Evolutionary conservation across 1,140 invertebrate species (phyloP), one percentile per base, ranked within the genome.

Genomic region (Drosophila erecta): DNA sequence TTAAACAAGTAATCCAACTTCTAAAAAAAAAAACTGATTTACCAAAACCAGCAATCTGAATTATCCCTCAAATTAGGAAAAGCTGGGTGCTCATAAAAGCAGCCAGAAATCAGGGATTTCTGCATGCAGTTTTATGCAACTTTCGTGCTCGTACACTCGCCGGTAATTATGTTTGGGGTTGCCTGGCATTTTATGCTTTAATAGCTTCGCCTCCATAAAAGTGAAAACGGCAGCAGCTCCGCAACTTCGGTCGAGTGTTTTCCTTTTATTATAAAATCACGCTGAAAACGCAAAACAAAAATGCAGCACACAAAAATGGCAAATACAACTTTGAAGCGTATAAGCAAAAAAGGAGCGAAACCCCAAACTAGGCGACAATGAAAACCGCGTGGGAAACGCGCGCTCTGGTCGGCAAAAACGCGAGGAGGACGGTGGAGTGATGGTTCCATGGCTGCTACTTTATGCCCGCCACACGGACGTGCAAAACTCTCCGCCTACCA

Each of bases 251-350:
- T 61, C 15, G 61, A 61, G 58, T 64, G 57, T 64, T 59, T 57
- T 85, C 69, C 56, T 72, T 66, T 41, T 46, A 58, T 76, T 75
- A 33, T 54, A 54, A 81, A 86, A 86, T 87, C 78, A 79, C 79
- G 78, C 71, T 71, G 62, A 70, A 80, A 72, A 79, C 33, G 61
- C 67, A 41, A 72, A 66, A 44, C 86, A 77, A 76, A 79, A 86
- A 24, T 47, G 43, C 57, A 76, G 54, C 50, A 35, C 41, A 59
- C 57, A 50, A 58, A 83, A 83, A 83, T 70, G 65, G 61, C 54
- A 81, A 87, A 86, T 71, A 86, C 75, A 86, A 86, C 64, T 78
- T 66, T 57, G 65, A 65, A 60, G 67, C 74, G 54, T 38, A 62
- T 61, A 59, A 66, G 66, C 44, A 59, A 58, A n/a, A 61, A 60